Evolutionary conservation across 2,797 vertebrate species (phyloP).

Genomic region (Acanthurus lineatus): DNA sequence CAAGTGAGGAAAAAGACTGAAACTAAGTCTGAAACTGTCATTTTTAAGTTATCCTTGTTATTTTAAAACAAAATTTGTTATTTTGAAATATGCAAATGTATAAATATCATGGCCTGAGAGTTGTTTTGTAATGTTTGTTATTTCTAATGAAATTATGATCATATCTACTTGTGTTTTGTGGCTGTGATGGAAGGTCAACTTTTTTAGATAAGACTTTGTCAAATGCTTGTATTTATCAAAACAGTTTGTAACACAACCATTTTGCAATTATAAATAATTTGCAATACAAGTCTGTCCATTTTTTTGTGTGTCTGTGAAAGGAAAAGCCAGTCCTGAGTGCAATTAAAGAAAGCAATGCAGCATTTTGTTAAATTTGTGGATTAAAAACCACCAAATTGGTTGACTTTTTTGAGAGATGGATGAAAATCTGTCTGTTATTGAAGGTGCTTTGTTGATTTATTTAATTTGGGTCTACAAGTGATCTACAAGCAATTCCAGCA

Average conservation of each 20-base stretch:
- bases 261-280: constrained; percentile 84
- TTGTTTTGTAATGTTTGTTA: constrained; percentile 49
- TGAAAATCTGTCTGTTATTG: background rate
- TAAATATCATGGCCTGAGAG: constrained; percentile 65
- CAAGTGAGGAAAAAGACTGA: constrained; percentile 44
- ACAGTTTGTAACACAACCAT: constrained; percentile 83
- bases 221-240: constrained; percentile 88
- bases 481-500: background rate
- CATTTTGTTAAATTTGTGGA: background rate
- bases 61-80: constrained; percentile 68
- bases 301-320: constrained; percentile 8
- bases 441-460: background rate
- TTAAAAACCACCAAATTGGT: background rate
- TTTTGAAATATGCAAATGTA: constrained; percentile 85
- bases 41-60: constrained; percentile 76
- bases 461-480: background rate
- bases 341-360: background rate
- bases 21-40: constrained; percentile 29
- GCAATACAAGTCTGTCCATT: constrained; percentile 52
- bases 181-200: constrained; percentile 65
- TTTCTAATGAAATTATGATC: constrained; percentile 55
- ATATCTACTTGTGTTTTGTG: constrained; percentile 73
- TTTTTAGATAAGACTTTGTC: constrained; percentile 82
- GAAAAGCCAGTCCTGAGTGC: background rate
- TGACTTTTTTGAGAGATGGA: background rate